Evolutionary conservation across 2,888 invertebrate genomes (phyloP), one percentile per base, ranked within the genome.

Genomic region (Venustoraphidia nigricollis): DNA sequence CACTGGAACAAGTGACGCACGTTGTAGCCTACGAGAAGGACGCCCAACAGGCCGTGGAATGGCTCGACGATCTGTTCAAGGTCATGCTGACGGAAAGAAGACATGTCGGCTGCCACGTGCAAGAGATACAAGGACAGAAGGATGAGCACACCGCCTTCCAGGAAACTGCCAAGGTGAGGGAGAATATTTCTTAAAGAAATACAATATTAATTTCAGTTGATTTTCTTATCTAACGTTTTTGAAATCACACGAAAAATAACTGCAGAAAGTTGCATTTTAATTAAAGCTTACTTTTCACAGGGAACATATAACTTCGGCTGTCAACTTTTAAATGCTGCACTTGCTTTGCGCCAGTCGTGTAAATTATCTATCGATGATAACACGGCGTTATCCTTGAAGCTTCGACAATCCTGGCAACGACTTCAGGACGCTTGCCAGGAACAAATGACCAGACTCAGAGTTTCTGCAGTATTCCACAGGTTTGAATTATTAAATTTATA

Each of bases 291-390:
- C 34, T 27, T 27, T 53, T 63, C 65, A 40, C 63, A 88, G 86
- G 81, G 82, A 45, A 85, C 86, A 13, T 86, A 80, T 63, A 82
- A 86, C 55, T 89, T 88, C 59, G 88, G 88, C 11, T 81, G 79
- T 58, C 85, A 88, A 66, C 67, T 88, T 52, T 67, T 86, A 44
- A 79, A 81, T 57, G 86, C 86, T 4, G 81, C 86, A 2, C 67
- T 83, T 46, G 77, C 83, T 10, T 62, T 89, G 51, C 70, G 88
- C 43, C 75, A 82, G 52, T 82, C 85, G 34, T 79, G 86, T 61
- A 77, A 82, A 59, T 66, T 82, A 54, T 68, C 74, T 17, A 60
- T 72, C 47, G 75, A 75, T 41, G 72, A 71, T 17, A 79, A 81
- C 57, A 69, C 71, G 39, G 65, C 65, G 51, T 67, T 80, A 48